Evolutionary conservation across 2,113 vertebrate genomes (phyloP).

Genomic region (Centropus bengalensis): DNA sequence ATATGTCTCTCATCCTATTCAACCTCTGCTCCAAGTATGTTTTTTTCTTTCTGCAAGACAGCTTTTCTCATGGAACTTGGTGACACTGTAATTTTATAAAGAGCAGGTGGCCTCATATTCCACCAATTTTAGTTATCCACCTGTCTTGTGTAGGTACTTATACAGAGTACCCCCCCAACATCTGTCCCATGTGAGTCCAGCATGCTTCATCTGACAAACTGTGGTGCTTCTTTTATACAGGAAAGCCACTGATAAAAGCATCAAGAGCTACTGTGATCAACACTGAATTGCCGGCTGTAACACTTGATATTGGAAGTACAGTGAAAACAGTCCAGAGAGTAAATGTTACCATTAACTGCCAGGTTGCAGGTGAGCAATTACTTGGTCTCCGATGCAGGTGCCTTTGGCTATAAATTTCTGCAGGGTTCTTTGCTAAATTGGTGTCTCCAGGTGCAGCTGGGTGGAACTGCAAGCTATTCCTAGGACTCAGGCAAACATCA

Average conservation of each 20-base stretch:
- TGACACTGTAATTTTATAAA: not conserved
- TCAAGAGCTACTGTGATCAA: slow-evolving; percentile 74
- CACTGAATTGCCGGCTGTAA: slow-evolving; percentile 62
- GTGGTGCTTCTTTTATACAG: slow-evolving; percentile 58
- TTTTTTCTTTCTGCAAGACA: not conserved
- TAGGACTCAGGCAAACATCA: not conserved
- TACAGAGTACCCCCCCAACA: not conserved
- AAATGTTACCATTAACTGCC: slow-evolving; percentile 82
- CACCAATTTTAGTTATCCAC: not conserved
- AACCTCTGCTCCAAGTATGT: not conserved
- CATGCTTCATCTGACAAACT: not conserved
- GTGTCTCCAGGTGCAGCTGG: not conserved
- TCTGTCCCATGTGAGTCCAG: not conserved
- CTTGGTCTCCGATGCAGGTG: not conserved
- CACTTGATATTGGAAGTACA: slow-evolving; percentile 76
- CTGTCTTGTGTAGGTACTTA: not conserved
- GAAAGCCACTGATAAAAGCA: slow-evolving; percentile 82
- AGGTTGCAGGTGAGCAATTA: slow-evolving; percentile 80
- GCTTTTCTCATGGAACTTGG: not conserved
- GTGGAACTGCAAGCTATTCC: not conserved
- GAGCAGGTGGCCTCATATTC: not conserved
- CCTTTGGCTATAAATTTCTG: not conserved
- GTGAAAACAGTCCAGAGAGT: slow-evolving; percentile 75
- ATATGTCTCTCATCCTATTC: not conserved
- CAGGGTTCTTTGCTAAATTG: not conserved